These are phyloP conservation scores for Phrynosoma platyrhinos DNA, from an alignment of 2,113 vertebrate genomes.

Conservation along the genomic window DNA sequence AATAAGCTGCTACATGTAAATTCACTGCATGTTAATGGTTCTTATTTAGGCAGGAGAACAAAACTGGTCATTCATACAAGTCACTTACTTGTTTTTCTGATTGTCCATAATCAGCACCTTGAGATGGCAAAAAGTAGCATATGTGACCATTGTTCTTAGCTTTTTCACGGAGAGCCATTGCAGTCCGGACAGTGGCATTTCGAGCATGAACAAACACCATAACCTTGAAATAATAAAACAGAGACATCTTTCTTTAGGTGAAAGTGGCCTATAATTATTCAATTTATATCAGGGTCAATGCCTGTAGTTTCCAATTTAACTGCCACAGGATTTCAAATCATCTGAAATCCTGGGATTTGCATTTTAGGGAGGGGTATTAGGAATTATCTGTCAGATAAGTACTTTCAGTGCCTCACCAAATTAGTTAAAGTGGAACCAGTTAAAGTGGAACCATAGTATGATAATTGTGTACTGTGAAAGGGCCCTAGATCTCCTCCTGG, in stretches of 20 bases:
- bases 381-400: too few species aligned
- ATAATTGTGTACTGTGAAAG: too few species aligned
- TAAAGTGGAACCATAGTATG: too few species aligned
- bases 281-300: not conserved
- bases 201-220: constrained; percentile 99
- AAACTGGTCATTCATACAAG: not conserved
- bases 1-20: not conserved
- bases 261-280: constrained; percentile 26
- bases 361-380: too few species aligned
- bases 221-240: constrained; percentile 81
- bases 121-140: constrained; percentile 86
- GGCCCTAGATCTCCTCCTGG: too few species aligned
- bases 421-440: too few species aligned
- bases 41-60: not conserved
- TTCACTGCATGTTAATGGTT: not conserved
- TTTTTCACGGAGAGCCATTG: constrained; percentile 92
- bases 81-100: constrained; percentile 92
- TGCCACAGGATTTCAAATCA: too few species aligned
- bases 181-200: constrained; percentile 96
- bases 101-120: constrained; percentile 91
- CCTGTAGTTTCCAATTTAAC: too few species aligned
- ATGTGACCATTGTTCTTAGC: constrained; percentile 93
- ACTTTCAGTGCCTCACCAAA: too few species aligned
- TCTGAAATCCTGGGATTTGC: too few species aligned
- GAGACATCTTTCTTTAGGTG: constrained; percentile 43